A percentile compares a stretch with the other conserved stretches of the same genome.
Conservation (phyloP, 2,113 vertebrate species). For the mouse (Mus musculus) region GRCm39 chr2:112800001-112800500, state of each 20-base stretch:
- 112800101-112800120: neutral
- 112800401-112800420: neutral
- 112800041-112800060: accelerated
- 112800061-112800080: neutral
- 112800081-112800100: neutral
- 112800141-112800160: neutral
- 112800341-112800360: neutral
- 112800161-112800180: neutral
- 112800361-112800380: neutral
- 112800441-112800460: neutral
- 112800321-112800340: neutral
- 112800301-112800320: neutral
- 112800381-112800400: neutral
- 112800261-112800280: neutral
- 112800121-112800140: neutral
- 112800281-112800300: neutral
- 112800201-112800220: neutral
- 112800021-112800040: neutral
- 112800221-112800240: neutral
- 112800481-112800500: neutral
- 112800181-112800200: neutral
- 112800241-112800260: neutral
- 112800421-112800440: neutral
- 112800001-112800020: neutral
- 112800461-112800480: neutral